Evolutionary conservation across 1,140 invertebrate species (phyloP), one percentile per base, ranked within the genome.

Genomic region (Bombus picipes): DNA sequence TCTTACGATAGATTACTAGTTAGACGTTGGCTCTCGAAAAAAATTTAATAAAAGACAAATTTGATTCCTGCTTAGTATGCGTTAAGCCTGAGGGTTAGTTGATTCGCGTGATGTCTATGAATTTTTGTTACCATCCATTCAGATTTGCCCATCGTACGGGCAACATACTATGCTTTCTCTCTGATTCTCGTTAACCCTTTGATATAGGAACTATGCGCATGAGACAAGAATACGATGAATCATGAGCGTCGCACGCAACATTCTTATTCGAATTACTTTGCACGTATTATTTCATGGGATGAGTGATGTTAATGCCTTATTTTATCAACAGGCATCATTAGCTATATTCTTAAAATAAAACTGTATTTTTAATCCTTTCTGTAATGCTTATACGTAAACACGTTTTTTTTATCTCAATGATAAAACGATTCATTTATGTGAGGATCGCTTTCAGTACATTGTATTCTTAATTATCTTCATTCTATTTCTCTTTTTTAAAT

Each of bases 101-200:
- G 8, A 18, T 81, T 81, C 13, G n/a, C 37, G 37, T 28, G 3
- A 53, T 75, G 32, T 15, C 32, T 18, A 15, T 43, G 34, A 13
- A 22, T 37, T 59, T 15, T 39, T 9, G 4, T 37, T 22, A 34
- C 6, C 25, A 37, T 79, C n/a, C 25, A 32, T 80, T 15, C 37
- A 62, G 34, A 65, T 25, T 71, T 79, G 10, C 2, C 25, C 34
- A 25, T 39, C 5, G 18, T 53, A 53, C 47, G 47, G 6, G 65
- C 59, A 28, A n/a, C 28, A 70, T 15, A 37, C 2, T 39, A 12
- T 62, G 62, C n/a, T 80, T 73, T 81, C 59, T 62, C 53, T 66
- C 0, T 39, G 53, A 18, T 71, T 47, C 47, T 78, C 68, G 81
- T 88, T 88, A 83, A 88, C 81, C 87, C 59, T 87, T 81, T 75